Evolutionary conservation across 2,113 vertebrate species (phyloP), one percentile per base, ranked within the genome.

Genomic region (Notechis scutatus): DNA sequence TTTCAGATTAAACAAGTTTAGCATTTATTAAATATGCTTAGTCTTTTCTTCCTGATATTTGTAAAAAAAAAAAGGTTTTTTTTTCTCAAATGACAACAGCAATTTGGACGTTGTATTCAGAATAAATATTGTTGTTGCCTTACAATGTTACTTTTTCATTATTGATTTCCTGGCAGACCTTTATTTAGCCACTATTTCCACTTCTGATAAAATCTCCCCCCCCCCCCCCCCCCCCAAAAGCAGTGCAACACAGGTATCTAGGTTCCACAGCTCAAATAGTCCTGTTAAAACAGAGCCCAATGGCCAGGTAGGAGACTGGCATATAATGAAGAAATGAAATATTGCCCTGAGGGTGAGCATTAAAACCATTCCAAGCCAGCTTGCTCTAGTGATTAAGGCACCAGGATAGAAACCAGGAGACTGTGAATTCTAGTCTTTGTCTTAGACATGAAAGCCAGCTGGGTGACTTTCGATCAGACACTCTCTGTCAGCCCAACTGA

Each of bases 221-320:
- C 59, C 24, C 1, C 3, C 3, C 59, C 24, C 0, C 12, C 24
- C 15, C 34, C n/a, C 0, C 2, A 1, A 8, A 81, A 81, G 74
- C 74, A 81, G 74, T 9, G 34, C 34, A 81, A 81, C 34, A 42
- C 15, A 81, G 34, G 34, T 39, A 81, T 39, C 6, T 81, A 74
- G 34, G 20, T 39, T 81, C 6, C 74, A 81, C 3, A 42, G 74
- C 74, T 42, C 29, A 69, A n/a, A 69, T 14, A 69, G 61, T n/a
- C 29, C 34, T 69, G 64, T 12, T 34, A 12, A n/a, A 69, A 34
- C 64, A 69, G 61, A 69, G 29, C 29, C 74, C 69, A 81, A 20
- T 39, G n/a, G 64, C 5, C 14, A 34, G 69, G 15, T 20, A 39
- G 2, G 69, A 81, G 34, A 69, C 29, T 69, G 64, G 18, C 34